phyloP scores from a whole-genome alignment of 1,140 invertebrate genomes.

The Aporrectodea caliginosa region DNA sequence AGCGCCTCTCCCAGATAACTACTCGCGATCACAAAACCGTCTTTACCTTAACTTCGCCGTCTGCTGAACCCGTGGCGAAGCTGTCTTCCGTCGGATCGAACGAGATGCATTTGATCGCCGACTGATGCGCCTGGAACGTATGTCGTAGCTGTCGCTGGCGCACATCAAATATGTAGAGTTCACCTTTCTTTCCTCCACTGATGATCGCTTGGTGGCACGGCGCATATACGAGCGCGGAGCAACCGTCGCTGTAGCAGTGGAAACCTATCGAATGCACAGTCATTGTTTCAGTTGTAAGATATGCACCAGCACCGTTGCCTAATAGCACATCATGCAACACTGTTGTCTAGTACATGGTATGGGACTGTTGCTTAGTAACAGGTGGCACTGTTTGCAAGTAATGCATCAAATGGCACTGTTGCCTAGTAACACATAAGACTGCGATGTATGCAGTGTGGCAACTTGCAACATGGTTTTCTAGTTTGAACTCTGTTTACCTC shows the following conservation, averaged over 20 bases:
- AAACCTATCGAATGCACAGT: slow-evolving; percentile 72
- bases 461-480: too few species aligned
- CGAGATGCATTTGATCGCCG: slow-evolving; percentile 87
- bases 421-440: too few species aligned
- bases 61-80: slow-evolving; percentile 93
- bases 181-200: slow-evolving; percentile 91
- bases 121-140: slow-evolving; percentile 86
- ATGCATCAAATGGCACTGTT: too few species aligned
- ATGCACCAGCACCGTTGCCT: too few species aligned
- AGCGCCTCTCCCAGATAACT: too few species aligned
- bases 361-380: too few species aligned
- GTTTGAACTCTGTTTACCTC: too few species aligned
- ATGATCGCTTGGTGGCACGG: slow-evolving; percentile 81
- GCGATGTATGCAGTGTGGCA: too few species aligned
- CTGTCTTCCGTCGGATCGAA: slow-evolving; percentile 92
- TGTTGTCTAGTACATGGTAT: too few species aligned
- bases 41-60: slow-evolving; percentile 98
- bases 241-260: slow-evolving; percentile 86
- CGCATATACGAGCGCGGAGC: slow-evolving; percentile 78
- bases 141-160: slow-evolving; percentile 80
- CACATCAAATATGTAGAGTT: slow-evolving; percentile 91
- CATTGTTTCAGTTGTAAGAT: too few species aligned
- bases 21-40: slow-evolving; percentile 17
- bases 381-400: too few species aligned
- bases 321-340: too few species aligned